phyloP scores from a whole-genome alignment of 2,888 invertebrate species.

The Ctena decussata region DNA sequence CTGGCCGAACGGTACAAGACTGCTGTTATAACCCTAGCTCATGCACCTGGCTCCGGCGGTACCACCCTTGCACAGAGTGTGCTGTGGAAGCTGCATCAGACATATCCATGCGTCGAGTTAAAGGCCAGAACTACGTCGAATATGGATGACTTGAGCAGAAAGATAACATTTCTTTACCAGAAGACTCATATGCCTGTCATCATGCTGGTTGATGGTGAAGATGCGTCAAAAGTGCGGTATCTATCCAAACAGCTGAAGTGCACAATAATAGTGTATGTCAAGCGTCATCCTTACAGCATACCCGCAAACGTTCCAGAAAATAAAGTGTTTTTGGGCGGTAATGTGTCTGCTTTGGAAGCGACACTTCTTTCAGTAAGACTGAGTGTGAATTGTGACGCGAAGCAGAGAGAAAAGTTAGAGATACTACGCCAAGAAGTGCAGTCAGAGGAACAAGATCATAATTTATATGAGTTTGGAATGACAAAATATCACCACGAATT shows the following conservation, averaged over 20 bases:
- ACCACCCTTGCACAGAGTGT: conserved; percentile 67
- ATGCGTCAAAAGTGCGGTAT: conserved; percentile 57
- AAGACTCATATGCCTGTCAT: conserved; percentile 56
- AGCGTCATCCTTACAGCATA: conserved; percentile 51
- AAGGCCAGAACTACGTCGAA: conserved; percentile 35
- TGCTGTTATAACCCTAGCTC: conserved; percentile 47
- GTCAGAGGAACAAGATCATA: conserved; percentile 20
- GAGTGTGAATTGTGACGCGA: conserved; percentile 40
- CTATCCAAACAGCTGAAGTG: conserved; percentile 24
- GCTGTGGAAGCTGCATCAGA: conserved; percentile 56
- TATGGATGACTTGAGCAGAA: conserved; percentile 44
- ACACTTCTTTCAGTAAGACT: conserved; percentile 43
- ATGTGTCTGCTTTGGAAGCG: conserved; percentile 56
- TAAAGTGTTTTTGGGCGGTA: conserved; percentile 52
- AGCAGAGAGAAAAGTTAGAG: conserved; percentile 14
- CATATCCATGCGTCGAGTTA: conserved; percentile 59
- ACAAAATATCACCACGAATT: conserved; percentile 59
- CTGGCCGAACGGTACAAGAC: conserved; percentile 24
- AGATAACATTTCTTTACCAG: conserved; percentile 49
- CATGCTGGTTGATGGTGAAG: conserved; percentile 66
- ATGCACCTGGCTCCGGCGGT: conserved; percentile 70
- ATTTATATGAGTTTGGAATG: conserved; percentile 64
- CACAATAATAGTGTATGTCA: conserved; percentile 60
- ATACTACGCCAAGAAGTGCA: conserved; percentile 30
- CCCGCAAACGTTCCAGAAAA: not conserved